Conservation (phyloP, 2,888 invertebrate species). For the Caenorhabditis sp. region DNA sequence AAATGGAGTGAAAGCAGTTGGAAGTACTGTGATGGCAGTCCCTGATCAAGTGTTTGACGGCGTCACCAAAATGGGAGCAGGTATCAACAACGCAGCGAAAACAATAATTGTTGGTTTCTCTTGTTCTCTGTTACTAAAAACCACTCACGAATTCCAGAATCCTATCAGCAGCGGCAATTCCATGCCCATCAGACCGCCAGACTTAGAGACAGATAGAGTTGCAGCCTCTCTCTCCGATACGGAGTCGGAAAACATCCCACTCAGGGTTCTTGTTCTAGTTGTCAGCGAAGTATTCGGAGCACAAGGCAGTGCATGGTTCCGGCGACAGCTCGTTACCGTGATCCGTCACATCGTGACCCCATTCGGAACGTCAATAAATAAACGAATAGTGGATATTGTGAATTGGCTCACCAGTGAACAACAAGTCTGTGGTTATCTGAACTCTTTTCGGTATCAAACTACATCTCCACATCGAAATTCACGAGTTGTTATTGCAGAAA, state of each 20-base stretch:
- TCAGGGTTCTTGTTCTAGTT: slow-evolving; percentile 89
- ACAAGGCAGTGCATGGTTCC: slow-evolving; percentile 90
- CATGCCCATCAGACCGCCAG: slow-evolving; percentile 36
- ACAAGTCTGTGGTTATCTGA: slow-evolving; percentile 92
- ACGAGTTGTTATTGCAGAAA: slow-evolving; percentile 84
- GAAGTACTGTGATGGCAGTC: slow-evolving; percentile 90
- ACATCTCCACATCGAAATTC: neutral
- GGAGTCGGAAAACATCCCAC: slow-evolving; percentile 88
- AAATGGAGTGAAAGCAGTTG: slow-evolving; percentile 89
- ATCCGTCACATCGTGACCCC: slow-evolving; percentile 90
- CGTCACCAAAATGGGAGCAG: slow-evolving; percentile 91
- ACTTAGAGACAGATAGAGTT: slow-evolving; percentile 74
- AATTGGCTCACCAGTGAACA: slow-evolving; percentile 92
- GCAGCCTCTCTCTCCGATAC: slow-evolving; percentile 73
- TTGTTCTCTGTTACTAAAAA: neutral
- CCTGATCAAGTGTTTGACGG: slow-evolving; percentile 91
- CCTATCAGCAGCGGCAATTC: slow-evolving; percentile 48
- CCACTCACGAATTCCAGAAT: slow-evolving; percentile 48
- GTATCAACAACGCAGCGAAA: slow-evolving; percentile 89
- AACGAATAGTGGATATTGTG: slow-evolving; percentile 92
- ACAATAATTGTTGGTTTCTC: slow-evolving; percentile 66
- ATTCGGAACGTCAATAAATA: slow-evolving; percentile 91
- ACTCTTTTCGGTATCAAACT: slow-evolving; percentile 88
- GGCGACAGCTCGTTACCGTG: slow-evolving; percentile 89
- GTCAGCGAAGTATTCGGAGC: slow-evolving; percentile 92